Conservation (phyloP, 1,140 invertebrate genomes). For the Drosophila subobscura region DNA sequence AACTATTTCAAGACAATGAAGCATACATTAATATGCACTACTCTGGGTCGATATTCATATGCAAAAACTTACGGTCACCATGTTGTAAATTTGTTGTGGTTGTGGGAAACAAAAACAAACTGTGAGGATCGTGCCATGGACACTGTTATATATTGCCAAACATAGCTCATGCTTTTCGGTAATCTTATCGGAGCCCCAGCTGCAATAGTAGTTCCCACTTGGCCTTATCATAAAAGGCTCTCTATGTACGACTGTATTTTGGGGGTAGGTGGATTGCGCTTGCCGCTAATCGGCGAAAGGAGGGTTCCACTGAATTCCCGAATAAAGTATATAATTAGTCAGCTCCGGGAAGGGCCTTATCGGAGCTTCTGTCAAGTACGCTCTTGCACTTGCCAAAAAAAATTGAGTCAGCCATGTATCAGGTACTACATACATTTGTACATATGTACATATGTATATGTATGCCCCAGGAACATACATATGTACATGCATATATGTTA, state of each 20-base stretch:
- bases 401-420: constrained; percentile 23
- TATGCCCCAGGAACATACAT: not conserved
- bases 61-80: constrained; percentile 67
- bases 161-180: constrained; percentile 44
- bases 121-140: constrained; percentile 35
- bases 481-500: constrained; percentile 18
- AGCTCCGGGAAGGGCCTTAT: constrained; percentile 24
- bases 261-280: not conserved
- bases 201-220: constrained; percentile 50
- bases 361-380: constrained; percentile 5
- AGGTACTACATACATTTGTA: not conserved
- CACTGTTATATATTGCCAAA: constrained; percentile 62
- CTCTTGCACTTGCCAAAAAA: constrained; percentile 41
- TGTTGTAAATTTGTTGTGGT: constrained; percentile 50
- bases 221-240: constrained; percentile 28
- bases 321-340: constrained; percentile 41
- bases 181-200: constrained; percentile 61
- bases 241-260: constrained; percentile 19
- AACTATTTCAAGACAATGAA: constrained; percentile 45
- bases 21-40: constrained; percentile 1
- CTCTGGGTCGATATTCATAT: not conserved
- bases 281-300: constrained; percentile 26
- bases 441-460: not conserved
- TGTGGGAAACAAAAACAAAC: constrained; percentile 61
- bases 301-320: constrained; percentile 10